These are phyloP conservation scores for Lathronympha strigana DNA, from an alignment of 2,888 invertebrate genomes.

Conservation along the genomic window DNA sequence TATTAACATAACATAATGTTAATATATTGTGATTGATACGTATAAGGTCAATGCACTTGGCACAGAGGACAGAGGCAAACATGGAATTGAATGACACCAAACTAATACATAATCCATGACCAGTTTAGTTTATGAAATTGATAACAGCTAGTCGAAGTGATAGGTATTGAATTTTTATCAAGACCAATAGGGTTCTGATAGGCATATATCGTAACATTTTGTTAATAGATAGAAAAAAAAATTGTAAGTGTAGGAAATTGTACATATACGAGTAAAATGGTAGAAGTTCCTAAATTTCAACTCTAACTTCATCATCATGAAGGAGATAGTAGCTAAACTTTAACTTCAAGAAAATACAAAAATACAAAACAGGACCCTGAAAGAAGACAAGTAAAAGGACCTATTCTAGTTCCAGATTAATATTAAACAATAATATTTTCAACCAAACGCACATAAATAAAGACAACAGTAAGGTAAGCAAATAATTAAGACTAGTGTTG, in stretches of 20 bases:
- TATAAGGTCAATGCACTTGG: constrained; percentile 30
- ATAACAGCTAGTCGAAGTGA: constrained; percentile 3
- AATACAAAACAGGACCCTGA: too few species aligned
- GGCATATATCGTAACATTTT: background rate
- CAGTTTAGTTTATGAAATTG: constrained; percentile 8
- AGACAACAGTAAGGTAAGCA: too few species aligned
- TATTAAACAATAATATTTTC: too few species aligned
- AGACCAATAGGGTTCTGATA: background rate
- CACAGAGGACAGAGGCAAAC: constrained; percentile 25
- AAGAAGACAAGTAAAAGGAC: too few species aligned
- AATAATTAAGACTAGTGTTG: too few species aligned
- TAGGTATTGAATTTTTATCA: constrained; percentile 2
- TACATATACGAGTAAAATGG: background rate
- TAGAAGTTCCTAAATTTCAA: too few species aligned
- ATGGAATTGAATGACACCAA: constrained; percentile 16
- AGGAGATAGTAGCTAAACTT: too few species aligned
- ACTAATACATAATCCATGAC: constrained; percentile 21
- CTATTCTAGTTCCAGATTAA: too few species aligned
- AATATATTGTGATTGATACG: constrained; percentile 33
- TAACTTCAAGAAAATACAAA: too few species aligned
- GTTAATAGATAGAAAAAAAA: background rate
- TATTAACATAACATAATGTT: constrained; percentile 30
- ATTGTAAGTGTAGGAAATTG: background rate
- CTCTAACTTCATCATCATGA: too few species aligned
- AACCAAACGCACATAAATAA: too few species aligned